Evolutionary conservation across 2,113 vertebrate genomes (phyloP).

Genomic region (Sinocyclocheilus anophthalmus): DNA sequence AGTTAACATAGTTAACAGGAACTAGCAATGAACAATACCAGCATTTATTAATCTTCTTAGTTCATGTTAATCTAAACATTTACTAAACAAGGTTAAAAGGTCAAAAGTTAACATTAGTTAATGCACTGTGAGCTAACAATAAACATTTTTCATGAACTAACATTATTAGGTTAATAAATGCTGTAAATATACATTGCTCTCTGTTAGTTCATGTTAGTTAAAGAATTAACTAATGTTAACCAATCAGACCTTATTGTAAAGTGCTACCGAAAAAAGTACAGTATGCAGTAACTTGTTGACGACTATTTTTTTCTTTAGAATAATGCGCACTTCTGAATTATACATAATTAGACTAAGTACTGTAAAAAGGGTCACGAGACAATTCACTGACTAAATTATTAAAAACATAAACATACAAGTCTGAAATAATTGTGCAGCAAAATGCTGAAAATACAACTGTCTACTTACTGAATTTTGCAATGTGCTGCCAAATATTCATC

Average conservation of each 20-base stretch:
- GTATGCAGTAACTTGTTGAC: no score
- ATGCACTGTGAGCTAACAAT: not conserved
- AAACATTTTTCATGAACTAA: no score
- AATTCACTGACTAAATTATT: not conserved
- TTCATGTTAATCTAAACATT: not conserved
- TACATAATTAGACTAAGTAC: no score
- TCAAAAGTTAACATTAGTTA: not conserved
- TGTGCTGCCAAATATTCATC: not conserved
- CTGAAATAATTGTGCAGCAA: no score
- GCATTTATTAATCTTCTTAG: not conserved
- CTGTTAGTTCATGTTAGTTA: no score
- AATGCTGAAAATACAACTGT: not conserved
- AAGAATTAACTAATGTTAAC: no score
- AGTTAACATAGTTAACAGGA: not conserved
- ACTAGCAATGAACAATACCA: not conserved
- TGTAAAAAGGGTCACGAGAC: not conserved
- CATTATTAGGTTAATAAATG: no score
- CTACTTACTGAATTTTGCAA: constrained; percentile 17
- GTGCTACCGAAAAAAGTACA: not conserved
- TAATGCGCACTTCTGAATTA: no score
- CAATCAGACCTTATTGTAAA: no score
- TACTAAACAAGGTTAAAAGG: not conserved
- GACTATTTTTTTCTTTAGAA: no score
- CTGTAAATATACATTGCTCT: no score
- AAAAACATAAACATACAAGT: not conserved